These are phyloP conservation scores for Hoplodrina ambigua DNA, from an alignment of 2,888 invertebrate genomes.

Conservation along the genomic window DNA sequence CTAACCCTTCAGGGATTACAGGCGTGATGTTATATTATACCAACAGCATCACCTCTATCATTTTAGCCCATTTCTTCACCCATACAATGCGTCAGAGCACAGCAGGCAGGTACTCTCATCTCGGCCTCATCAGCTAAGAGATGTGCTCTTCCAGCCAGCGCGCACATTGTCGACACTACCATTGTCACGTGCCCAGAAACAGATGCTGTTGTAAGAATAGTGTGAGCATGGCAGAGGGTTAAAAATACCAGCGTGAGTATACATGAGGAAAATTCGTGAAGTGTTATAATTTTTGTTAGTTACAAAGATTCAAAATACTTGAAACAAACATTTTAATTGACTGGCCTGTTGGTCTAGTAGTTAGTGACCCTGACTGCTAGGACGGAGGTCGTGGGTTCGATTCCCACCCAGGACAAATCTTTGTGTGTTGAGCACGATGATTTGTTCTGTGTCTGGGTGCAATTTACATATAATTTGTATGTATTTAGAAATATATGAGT, in stretches of 20 bases:
- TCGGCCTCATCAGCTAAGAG: slow-evolving; percentile 66
- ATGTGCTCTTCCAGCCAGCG: slow-evolving; percentile 72
- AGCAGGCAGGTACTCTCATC: slow-evolving; percentile 59
- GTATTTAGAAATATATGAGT: too few relatives aligned
- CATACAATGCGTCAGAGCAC: slow-evolving; percentile 19
- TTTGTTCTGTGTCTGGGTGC: too few relatives aligned
- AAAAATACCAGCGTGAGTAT: slow-evolving; percentile 13
- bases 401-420: too few relatives aligned
- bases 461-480: too few relatives aligned
- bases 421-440: too few relatives aligned
- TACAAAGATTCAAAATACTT: too few relatives aligned
- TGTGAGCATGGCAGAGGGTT: slow-evolving; percentile 21
- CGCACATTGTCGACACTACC: slow-evolving; percentile 71
- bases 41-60: slow-evolving; percentile 9
- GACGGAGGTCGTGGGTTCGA: too few relatives aligned
- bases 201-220: slow-evolving; percentile 38
- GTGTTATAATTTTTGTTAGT: neutral
- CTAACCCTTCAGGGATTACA: too few relatives aligned
- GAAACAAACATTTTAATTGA: too few relatives aligned
- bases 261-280: neutral
- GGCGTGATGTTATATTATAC: too few relatives aligned
- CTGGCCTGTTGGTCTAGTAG: too few relatives aligned
- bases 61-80: slow-evolving; percentile 49
- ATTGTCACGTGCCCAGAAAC: slow-evolving; percentile 70
- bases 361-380: too few relatives aligned